Evolutionary conservation across 2,888 invertebrate species (phyloP), one percentile per base, ranked within the genome.

Genomic region (Eristalis tenax): DNA sequence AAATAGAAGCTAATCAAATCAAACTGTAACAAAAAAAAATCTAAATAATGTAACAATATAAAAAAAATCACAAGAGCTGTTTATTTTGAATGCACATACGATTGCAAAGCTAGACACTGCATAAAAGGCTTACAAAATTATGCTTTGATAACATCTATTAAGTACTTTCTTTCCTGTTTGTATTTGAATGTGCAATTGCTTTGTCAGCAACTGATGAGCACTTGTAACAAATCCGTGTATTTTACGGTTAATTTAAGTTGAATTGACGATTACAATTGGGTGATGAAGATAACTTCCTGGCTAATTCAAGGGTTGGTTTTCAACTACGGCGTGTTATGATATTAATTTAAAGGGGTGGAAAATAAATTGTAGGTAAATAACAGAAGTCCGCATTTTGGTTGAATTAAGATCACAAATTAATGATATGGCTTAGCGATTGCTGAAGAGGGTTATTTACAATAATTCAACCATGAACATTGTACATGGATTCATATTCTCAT

Each of bases 201-300:
- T 76, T 57, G 56, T 63, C 63, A 80, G 57, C 81, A 69, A 81
- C 69, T 82, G 66, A 86, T 86, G 86, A 83, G 82, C 74, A 83
- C 86, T 86, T 86, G 86, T 86, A 78, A 75, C 82, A 78, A 83
- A 86, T 86, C 70, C 70, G 65, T 86, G 35, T 78, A 86, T 83
- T 86, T 82, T 78, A 86, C 64, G 86, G 86, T 86, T 86, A 86
- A 86, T 86, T 86, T 86, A 78, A 32, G 13, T 69, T 74, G 73
- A 86, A 86, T 86, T 86, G 86, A 78, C 78, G 86, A 70, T 26
- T 66, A 74, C 65, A 74, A 63, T 35, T n/a, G 61, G 76, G 63
- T 63, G 64, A 64, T 73, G 70, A 69, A 77, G 26, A 50, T 85
- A 76, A 68, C 69, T 81, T 81, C 57, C 38, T 77, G 77, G 64